Evolutionary conservation across 2,888 invertebrate species (phyloP), one percentile per base, ranked within the genome.

Genomic region (Mellilla xanthometata): DNA sequence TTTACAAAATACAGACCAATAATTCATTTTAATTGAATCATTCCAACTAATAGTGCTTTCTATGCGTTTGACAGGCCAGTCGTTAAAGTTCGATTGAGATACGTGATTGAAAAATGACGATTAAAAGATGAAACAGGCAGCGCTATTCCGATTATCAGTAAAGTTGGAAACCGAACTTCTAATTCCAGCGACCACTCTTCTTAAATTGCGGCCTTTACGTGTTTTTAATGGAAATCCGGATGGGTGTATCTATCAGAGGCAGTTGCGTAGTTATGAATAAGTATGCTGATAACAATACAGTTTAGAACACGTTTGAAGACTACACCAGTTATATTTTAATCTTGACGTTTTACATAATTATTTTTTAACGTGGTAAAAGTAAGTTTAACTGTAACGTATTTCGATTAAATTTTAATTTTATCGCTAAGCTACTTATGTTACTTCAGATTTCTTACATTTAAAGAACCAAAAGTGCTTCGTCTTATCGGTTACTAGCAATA

Each of bases 11-110:
- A 72, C 75, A 72, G 62, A 64, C 71, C 80, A 70, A 81, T 81
- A 78, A 79, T 68, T 82, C 78, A 82, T 79, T 81, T 78, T 82
- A 85, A 86, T 86, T 84, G 82, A 86, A 83, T 81, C 79, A 81
- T 84, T 83, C 72, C 51, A 53, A 61, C 69, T 78, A 77, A 81
- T 79, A 78, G 76, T 76, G 72, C 77, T 81, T 77, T 79, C 77
- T 76, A 70, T 72, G 78, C 72, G 60, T 77, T 80, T 81, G 86
- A 85, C 86, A 82, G 85, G 64, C 51, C 56, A 56, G 70, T 79
- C 81, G 79, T 84, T 83, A 85, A 76, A 67, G 66, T 69, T 65
- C 50, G 72, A 76, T 73, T 67, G 69, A 70, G 72, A 71, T 47
- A 47, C 47, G 38, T 69, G 61, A 67, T 65, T 64, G 68, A 75